Base-by-base conservation (phyloP, 2,888 invertebrate genomes). In the Mimumesa dahlbomi region DNA sequence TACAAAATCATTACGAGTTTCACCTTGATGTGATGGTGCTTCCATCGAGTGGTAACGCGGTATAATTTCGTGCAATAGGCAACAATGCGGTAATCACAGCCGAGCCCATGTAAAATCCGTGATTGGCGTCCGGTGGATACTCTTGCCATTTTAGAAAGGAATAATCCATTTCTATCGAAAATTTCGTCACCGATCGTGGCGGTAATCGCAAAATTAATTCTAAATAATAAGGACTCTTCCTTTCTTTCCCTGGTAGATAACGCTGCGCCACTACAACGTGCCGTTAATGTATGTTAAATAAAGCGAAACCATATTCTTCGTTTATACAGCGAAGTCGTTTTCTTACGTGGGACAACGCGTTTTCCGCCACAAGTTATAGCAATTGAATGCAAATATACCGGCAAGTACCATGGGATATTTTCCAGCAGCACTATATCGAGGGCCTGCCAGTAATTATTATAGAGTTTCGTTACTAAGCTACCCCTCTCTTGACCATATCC, bases 51-150 rank as follows among this genome's bases (percentile, higher is more conserved):
- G 96, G 95, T 45, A 95, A 87, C 16, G 94, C 93, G 0, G 96
- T 95, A 86, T 94, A 96, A 89, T 97, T 95, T 75, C 93, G 93
- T 5, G 94, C 94, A 53, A 94, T 91, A 0, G 97, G 96, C 74
- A 98, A 90, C 72, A 94, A 91, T 2, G 95, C 94, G 29, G 95
- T 93, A 64, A 98, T 93, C 46, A 97, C 92, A 14, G 97, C 96
- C 25, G 98, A 95, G 3, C 97, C 96, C 84, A 98, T 93, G 87
- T 98, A 98, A 90, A 99, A 98, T 0, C 99, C 99, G 90, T 99
- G 98, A 91, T 98, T 98, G 0, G 99, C 98, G 92, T 99, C 99
- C 0, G 99, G 99, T 11, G 99, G 99, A 90, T 99, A 99, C 89
- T 99, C 99, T 84, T 97, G 96, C 97, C 99, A 98, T 90, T 98